Conservation (phyloP, 1,140 invertebrate species). For the Neodiprion virginianus region DNA sequence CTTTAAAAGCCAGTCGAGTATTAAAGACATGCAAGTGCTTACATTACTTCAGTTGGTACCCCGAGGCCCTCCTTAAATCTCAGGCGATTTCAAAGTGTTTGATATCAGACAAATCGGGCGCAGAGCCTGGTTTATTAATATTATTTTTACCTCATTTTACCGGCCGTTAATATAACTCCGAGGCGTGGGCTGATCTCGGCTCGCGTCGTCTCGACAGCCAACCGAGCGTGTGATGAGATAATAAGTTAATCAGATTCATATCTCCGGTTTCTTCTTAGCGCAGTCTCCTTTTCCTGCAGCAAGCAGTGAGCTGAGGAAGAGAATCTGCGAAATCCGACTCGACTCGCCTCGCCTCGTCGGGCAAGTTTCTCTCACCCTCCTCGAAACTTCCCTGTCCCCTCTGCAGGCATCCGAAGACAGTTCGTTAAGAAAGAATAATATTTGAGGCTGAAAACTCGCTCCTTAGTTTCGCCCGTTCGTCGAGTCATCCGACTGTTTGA, state of each 20-base stretch:
- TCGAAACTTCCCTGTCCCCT: neutral
- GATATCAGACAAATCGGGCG: too few species aligned
- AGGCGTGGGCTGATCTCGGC: neutral
- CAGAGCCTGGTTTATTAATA: too few species aligned
- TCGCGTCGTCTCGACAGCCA: neutral
- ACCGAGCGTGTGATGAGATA: conserved; percentile 4
- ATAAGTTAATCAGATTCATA: conserved; percentile 6
- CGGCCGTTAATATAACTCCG: too few species aligned
- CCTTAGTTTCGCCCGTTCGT: neutral
- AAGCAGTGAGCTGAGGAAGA: too few species aligned
- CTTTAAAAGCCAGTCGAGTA: too few species aligned
- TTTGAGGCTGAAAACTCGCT: neutral
- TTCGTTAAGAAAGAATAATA: conserved; percentile 8
- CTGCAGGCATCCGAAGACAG: neutral
- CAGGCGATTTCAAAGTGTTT: too few species aligned
- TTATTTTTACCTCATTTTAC: too few species aligned
- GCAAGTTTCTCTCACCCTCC: neutral
- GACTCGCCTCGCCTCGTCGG: neutral
- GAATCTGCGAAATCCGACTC: neutral
- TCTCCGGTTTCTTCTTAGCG: neutral
- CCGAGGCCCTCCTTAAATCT: too few species aligned
- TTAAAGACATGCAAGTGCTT: too few species aligned
- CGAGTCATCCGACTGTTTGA: too few species aligned
- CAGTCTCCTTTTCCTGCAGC: neutral
- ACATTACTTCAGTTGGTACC: too few species aligned